Evolutionary conservation across 2,888 invertebrate species (phyloP), one percentile per base, ranked within the genome.

Genomic region (Mythimna impura): DNA sequence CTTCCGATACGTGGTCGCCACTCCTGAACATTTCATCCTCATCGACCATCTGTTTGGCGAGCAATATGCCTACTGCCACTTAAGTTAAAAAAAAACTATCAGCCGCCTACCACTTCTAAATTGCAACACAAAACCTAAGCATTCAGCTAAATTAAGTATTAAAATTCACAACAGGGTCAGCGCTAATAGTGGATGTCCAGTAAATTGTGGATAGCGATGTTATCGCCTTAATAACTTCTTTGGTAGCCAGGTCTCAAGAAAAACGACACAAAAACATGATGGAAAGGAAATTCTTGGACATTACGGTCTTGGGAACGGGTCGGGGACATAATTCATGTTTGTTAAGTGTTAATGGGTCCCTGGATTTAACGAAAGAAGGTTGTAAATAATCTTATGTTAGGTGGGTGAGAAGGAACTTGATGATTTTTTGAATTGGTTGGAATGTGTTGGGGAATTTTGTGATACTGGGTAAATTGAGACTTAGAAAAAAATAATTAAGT

Each of bases 141-240:
- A 84, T 80, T 79, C 68, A 87, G 84, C 87, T 90, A 90, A 92
- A 92, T 93, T 90, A 89, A 92, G 92, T 92, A 94, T 94, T 94
- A 93, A 94, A 94, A 93, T 94, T 93, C 91, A 91, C 91, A 89
- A 92, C 89, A 89, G 83, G 79, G 86, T 86, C 78, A 30, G 83
- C 85, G 86, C 90, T 90, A 89, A 91, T 91, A 91, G 87, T 88
- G 89, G 90, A 88, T 83, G 86, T 84, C 67, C 82, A 87, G 91
- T 93, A 93, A 92, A 93, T 92, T 92, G 91, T 90, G 80, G 84
- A 77, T 74, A 75, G 76, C 82, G 94, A 95, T 95, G 85, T 83
- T 93, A 94, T 95, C 95, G 68, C 70, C 79, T 91, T 94, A 94
- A 94, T 94, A 93, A 94, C 93, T 94, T 94, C 93, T 93, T 94